phyloP scores from a whole-genome alignment of 1,140 invertebrate species.

The Drosophila ercepeae region DNA sequence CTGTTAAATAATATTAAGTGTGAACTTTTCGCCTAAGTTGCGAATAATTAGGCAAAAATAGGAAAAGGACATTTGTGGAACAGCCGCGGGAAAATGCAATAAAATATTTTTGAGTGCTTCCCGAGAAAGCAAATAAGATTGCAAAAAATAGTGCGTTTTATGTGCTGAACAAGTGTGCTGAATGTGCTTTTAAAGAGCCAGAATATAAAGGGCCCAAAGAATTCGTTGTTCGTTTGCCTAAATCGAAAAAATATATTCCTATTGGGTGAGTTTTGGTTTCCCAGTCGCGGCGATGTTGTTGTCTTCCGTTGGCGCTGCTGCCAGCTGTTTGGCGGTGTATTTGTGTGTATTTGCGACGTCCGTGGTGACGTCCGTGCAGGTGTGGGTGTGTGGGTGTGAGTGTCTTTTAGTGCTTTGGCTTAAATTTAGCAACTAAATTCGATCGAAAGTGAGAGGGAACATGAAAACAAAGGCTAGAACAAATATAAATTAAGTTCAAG shows the following conservation, averaged over 20 bases:
- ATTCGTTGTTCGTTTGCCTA: conserved; percentile 33
- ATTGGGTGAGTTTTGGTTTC: conserved; percentile 56
- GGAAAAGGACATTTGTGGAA: conserved; percentile 22
- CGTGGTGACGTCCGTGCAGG: conserved; percentile 40
- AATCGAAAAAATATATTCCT: conserved; percentile 58
- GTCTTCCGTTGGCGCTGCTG: conserved; percentile 37
- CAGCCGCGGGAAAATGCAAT: conserved; percentile 30
- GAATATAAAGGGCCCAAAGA: conserved; percentile 1
- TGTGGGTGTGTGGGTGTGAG: conserved; percentile 22
- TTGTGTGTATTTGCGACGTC: conserved; percentile 41
- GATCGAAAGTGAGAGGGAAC: conserved; percentile 62
- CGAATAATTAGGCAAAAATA: not conserved
- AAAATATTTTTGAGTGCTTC: conserved; percentile 1
- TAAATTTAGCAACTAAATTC: conserved; percentile 71
- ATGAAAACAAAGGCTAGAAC: conserved; percentile 11
- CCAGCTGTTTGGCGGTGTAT: conserved; percentile 71
- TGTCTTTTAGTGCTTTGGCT: conserved; percentile 28
- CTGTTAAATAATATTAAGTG: not conserved
- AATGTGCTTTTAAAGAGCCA: conserved; percentile 3
- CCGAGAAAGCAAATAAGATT: not conserved
- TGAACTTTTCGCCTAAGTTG: not conserved
- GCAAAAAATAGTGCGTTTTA: not conserved
- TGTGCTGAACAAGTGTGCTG: not conserved
- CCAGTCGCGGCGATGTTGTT: conserved; percentile 34
- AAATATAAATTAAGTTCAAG: conserved; percentile 23